Base-by-base conservation (phyloP, 2,113 vertebrate species). In the Elanus axillaris region DNA sequence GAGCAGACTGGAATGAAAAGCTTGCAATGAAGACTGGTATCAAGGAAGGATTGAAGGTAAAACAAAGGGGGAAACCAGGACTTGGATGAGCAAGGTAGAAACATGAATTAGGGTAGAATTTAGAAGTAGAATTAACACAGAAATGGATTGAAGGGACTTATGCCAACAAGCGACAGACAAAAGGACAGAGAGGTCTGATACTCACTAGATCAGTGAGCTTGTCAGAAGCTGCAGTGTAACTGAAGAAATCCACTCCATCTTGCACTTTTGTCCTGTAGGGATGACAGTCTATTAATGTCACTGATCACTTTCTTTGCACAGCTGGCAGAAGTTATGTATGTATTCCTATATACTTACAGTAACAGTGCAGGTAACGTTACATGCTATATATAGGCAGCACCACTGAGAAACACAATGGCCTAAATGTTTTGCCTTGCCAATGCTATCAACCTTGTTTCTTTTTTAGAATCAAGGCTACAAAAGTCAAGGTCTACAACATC, bases 381-480 rank as follows among this genome's bases (percentile, higher is more conserved):
- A 4, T 66, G 12, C 31, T 43, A 0, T 53, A 8, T 60, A 7
- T 60, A 40, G 76, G 38, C 26, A 75, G 11, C 45, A 53, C 42
- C 50, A 29, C 45, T 38, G 29, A 53, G 29, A 58, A 87, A 50
- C 45, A 48, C 12, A 26, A 16, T 15, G 13, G 8, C 45, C 55
- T 56, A 23, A 91, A 32, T 47, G 13, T 64, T 90, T 81, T 78
- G 38, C 66, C 16, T 86, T 79, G 42, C 32, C 19, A 27, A 13
- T 32, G 17, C 55, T 47, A 14, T 42, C 66, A 36, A 4, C 0
- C 0, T 43, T 27, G 17, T 15, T 53, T 60, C 18, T 40, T 75
- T 82, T 72, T 63, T 80, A 63, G n/a, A 82, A 40, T 48, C 32
- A 74, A 47, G 34, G 25, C 64, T 84, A 29, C 36, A 47, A 25